Evolutionary conservation across 2,797 vertebrate species (phyloP), one percentile per base, ranked within the genome.

Genomic region (Urophycis tenuis): DNA sequence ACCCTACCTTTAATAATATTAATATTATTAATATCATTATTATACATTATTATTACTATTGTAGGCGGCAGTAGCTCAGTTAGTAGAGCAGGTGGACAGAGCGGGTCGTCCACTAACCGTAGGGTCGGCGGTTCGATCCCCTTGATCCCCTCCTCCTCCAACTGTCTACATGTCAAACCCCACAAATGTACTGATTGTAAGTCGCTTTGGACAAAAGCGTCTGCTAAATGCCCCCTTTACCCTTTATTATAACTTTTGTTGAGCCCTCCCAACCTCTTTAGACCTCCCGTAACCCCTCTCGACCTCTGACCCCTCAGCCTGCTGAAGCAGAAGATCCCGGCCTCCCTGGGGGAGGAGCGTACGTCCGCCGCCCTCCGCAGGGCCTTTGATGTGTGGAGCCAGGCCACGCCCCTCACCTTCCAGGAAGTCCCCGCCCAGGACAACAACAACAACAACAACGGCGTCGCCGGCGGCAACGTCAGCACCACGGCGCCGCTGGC

Each of bases 351-450:
- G 10, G 89, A 88, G 82, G 92, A 93, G 85, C 90, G 88, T 77
- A 93, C 94, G 0, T 75, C 84, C 0, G 87, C 93, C 0, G 95
- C 96, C 0, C 89, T 99, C 75, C 95, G 93, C 17, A 89, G 83
- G 78, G 97, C 97, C 78, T 95, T 99, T 74, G 88, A 76, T 0
- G 94, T 96, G 77, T 99, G 97, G 97, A 90, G 94, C 34, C 88
- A 87, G 49, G 96, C 92, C 78, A 96, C 95, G 0, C 95, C 96
- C 0, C 92, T 99, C 81, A 91, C 79, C 81, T 99, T 99, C 75
- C 84, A 93, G 81, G 94, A 97, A 91, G 85, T 97, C 15, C 92
- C 95, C 8, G 95, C 92, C 0, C 89, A 92, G n/a, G 92, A 92
- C 73, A 88, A 93, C 79, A 83, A 90, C 64, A 93, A 60, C 45